A percentile compares a stretch with the other conserved stretches of the same genome.
These are phyloP conservation scores for Kryptolebias ocellatus DNA, from an alignment of 2,797 vertebrate genomes.

Conservation along the genomic window DNA sequence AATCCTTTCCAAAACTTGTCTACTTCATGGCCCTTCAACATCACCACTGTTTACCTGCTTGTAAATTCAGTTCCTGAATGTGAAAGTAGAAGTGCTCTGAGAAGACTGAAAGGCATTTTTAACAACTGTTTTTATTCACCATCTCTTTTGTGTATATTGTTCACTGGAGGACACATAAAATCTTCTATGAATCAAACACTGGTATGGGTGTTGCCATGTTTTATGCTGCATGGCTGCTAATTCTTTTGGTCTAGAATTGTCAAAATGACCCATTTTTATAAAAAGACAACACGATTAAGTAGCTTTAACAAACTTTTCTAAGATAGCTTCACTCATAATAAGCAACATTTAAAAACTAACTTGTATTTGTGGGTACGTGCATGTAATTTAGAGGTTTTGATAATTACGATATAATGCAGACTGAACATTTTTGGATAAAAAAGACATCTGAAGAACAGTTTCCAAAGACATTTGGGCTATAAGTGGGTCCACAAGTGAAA, in stretches of 20 bases:
- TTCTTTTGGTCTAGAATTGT: conserved; percentile 31
- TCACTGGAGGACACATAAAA: conserved; percentile 29
- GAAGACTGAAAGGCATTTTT: conserved; percentile 32
- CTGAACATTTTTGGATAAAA: too few relatives aligned
- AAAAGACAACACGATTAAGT: conserved; percentile 26
- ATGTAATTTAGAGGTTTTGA: conserved; percentile 47
- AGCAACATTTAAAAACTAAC: conserved; percentile 46
- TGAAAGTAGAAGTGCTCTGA: conserved; percentile 48
- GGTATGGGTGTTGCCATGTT: conserved; percentile 12
- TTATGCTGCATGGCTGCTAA: conserved; percentile 5
- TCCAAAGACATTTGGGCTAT: too few relatives aligned
- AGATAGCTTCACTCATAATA: conserved; percentile 64
- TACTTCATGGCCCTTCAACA: conserved; percentile 43
- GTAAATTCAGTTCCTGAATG: conserved; percentile 53
- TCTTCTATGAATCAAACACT: conserved; percentile 39
- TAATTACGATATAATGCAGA: conserved; percentile 73
- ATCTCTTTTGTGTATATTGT: conserved; percentile 17
- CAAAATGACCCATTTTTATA: conserved; percentile 24
- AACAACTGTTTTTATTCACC: conserved; percentile 6
- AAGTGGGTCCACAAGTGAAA: too few relatives aligned
- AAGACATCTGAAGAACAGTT: conserved; percentile 4
- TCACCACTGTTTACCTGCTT: conserved; percentile 56
- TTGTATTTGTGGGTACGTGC: conserved; percentile 19
- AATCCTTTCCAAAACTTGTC: conserved; percentile 32
- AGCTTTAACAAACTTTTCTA: conserved; percentile 24